Base-by-base conservation (phyloP, 2,797 vertebrate genomes). In the Muscicapa striata region DNA sequence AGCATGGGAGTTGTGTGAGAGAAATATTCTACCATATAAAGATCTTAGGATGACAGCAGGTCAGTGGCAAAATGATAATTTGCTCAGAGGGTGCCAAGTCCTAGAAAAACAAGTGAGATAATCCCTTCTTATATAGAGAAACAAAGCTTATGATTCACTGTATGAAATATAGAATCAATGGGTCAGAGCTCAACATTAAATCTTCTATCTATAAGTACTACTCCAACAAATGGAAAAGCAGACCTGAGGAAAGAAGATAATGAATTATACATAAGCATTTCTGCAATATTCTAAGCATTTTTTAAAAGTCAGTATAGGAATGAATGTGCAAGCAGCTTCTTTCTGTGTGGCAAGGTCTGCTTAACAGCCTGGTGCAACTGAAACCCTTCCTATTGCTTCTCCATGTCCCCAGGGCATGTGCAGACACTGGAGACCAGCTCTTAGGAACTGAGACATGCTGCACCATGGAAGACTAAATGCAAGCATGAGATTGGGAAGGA, bases 141-240 rank as follows among this genome's bases (percentile, higher is more conserved):
- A 75, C 4, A 79, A 91, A 57, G 26, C 9, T 84, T 67, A n/a
- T 38, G 49, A 84, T 76, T 95, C 77, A 54, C 41, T 63, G 3
- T 13, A 40, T 46, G 48, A 93, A 79, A 76, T 27, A 20, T 7
- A 74, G 70, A 94, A 86, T 45, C 22, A 13, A 43, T 15, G 27
- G 57, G 58, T 43, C 66, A 66, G 68, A 67, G 43, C 34, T 81
- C 8, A 1, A 58, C 46, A 41, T n/a, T 78, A 76, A 78, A 79
- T 70, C 36, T 34, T 62, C 3, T 52, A 6, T 45, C 40, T 69
- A 7, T 17, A 79, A 86, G 52, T 57, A n/a, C 48, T 76, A 29
- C 29, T 55, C 30, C 52, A 93, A 58, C 41, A 84, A 86, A 73
- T 36, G 36, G 49, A 91, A 93, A 96, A 92, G 51, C 36, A 84